Evolutionary conservation across 2,888 invertebrate species (phyloP), one percentile per base, ranked within the genome.

Genomic region (Imbricaverruca yamaguchii): DNA sequence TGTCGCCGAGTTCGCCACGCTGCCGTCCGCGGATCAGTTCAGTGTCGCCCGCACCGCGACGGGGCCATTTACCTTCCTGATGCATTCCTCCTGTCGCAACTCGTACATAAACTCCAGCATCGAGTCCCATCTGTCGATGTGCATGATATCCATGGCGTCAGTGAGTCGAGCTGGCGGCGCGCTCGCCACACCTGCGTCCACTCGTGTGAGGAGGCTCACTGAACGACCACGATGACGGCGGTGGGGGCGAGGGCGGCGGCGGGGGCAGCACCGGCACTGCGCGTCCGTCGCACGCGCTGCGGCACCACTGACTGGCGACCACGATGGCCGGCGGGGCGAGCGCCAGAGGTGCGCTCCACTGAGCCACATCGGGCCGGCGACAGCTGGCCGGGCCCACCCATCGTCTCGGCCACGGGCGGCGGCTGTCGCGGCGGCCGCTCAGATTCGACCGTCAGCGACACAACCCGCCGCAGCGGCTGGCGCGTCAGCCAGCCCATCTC

Each of bases 41-140:
- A 39, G 39, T 39, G 39, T 39, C 39, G 39, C 39, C 39, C 39
- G 39, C 39, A 39, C 39, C 39, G 39, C 39, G 39, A 39, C 39
- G 39, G 39, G 39, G 39, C 2, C 39, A 39, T 81, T 82, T 80
- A 84, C 84, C 83, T 82, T 77, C 13, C 82, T 82, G 55, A 82
- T 82, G 78, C 83, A 83, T 63, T 83, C 81, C 25, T 83, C 83
- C 53, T 82, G 82, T 56, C 82, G 81, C 53, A 84, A 80, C 55
- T 84, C 83, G 23, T 82, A 80, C 55, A 83, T 80, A 39, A 84
- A 84, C 74, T 84, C 84, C 15, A 81, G 63, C 59, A 84, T 80
- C 15, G 81, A 83, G 81, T 84, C 84, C 83, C 83, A 84, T 11
- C 84, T 81, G 39, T 84, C 82, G 39, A 84, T 80, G 15, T 82